phyloP scores from a whole-genome alignment of 2,888 invertebrate species.

The Epirrhoe alternata region DNA sequence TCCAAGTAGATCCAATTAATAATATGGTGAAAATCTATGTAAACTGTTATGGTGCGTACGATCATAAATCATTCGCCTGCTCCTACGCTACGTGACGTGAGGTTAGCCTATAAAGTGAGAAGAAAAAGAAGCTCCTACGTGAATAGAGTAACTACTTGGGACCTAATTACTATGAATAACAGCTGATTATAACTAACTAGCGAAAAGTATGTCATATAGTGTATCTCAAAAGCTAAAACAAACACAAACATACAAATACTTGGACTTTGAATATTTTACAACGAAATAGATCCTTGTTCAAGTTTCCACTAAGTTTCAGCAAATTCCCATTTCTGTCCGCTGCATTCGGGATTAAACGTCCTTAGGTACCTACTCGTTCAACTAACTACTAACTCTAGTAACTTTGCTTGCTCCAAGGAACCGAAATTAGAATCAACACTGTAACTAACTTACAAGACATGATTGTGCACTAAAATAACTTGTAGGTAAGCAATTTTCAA shows the following conservation, averaged over 20 bases:
- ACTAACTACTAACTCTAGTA: constrained; percentile 35
- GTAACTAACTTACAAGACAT: constrained; percentile 18
- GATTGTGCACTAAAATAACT: not conserved
- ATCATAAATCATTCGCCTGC: too few species aligned
- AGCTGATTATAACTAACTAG: too few species aligned
- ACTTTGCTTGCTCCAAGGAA: constrained; percentile 29
- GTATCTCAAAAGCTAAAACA: too few species aligned
- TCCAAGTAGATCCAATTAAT: too few species aligned
- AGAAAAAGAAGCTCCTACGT: too few species aligned
- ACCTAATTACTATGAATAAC: too few species aligned
- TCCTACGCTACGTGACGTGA: too few species aligned
- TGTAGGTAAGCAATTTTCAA: not conserved
- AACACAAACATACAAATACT: not conserved
- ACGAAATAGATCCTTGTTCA: constrained; percentile 9
- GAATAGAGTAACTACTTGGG: too few species aligned
- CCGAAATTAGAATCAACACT: constrained; percentile 30
- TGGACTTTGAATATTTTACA: not conserved
- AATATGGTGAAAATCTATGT: too few species aligned
- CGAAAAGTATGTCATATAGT: too few species aligned
- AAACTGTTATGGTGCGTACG: too few species aligned
- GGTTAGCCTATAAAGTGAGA: too few species aligned
- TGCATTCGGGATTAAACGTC: constrained; percentile 39
- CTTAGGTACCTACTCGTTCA: constrained; percentile 14
- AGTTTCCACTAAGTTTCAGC: constrained; percentile 21
- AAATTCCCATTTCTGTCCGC: constrained; percentile 28